Percentiles rank a stretch among this genome's conserved stretches.
Evolutionary conservation across 2,113 vertebrate genomes (phyloP).

Genomic region (Andinoacara biseriatus): DNA sequence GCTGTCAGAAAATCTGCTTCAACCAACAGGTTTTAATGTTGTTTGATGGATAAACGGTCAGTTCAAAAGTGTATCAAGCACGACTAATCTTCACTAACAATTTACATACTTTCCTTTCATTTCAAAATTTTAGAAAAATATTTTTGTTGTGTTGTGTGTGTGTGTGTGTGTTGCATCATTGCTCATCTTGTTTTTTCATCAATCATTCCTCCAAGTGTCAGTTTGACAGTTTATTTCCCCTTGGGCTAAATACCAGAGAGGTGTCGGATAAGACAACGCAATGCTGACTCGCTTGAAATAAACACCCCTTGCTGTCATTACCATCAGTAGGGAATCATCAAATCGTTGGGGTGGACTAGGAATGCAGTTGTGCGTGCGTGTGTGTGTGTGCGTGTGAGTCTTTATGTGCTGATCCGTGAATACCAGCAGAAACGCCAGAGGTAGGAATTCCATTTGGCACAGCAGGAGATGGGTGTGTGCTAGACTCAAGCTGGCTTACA

Average conservation of each 20-base stretch:
- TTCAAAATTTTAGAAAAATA: not conserved
- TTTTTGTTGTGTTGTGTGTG: too few species aligned
- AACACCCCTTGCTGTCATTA: conserved; percentile 50
- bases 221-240: conserved; percentile 25
- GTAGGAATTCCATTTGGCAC: conserved; percentile 48
- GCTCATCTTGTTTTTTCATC: not conserved
- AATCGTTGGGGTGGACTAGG: conserved; percentile 17
- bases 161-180: not conserved
- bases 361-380: not conserved
- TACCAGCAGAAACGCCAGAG: conserved; percentile 23
- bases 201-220: conserved; percentile 1
- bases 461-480: conserved; percentile 48
- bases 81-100: not conserved
- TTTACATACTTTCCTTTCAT: not conserved
- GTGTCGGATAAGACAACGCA: conserved; percentile 20
- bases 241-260: conserved; percentile 46
- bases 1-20: not conserved
- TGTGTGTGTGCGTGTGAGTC: not conserved
- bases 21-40: not conserved
- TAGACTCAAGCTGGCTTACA: not conserved
- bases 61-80: not conserved
- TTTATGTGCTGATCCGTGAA: not conserved
- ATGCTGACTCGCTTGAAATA: conserved; percentile 33
- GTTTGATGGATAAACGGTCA: not conserved
- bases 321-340: conserved; percentile 50